Conservation (phyloP, 2,888 invertebrate genomes). For the Tiliacea aurago region DNA sequence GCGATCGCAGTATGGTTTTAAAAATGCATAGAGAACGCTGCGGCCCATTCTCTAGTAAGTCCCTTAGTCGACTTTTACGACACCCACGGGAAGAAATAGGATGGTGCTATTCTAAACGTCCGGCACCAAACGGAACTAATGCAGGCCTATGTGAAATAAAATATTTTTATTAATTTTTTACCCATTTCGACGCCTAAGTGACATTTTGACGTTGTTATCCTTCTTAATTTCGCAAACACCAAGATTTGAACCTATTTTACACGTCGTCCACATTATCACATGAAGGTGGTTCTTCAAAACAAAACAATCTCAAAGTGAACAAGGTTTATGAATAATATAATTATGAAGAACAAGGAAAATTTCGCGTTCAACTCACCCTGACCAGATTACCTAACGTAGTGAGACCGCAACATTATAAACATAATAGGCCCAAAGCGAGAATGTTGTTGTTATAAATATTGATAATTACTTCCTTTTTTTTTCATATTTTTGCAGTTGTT, state of each 20-base stretch:
- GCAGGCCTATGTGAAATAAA: too few relatives aligned
- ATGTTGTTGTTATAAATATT: conserved; percentile 34
- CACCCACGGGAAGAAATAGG: too few relatives aligned
- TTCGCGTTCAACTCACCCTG: conserved; percentile 55
- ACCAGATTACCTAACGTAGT: conserved; percentile 58
- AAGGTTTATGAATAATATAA: conserved; percentile 42
- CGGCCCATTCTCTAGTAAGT: too few relatives aligned
- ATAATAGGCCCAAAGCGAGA: conserved; percentile 31
- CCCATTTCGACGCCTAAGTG: too few relatives aligned
- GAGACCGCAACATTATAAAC: conserved; percentile 33
- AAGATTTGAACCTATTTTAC: conserved; percentile 6
- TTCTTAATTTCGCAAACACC: not conserved
- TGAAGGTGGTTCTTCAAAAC: conserved; percentile 27
- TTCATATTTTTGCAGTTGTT: too few relatives aligned
- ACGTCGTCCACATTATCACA: conserved; percentile 2
- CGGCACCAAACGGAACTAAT: too few relatives aligned
- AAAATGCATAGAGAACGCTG: too few relatives aligned
- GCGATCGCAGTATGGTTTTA: too few relatives aligned
- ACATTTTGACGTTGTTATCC: too few relatives aligned
- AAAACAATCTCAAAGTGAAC: conserved; percentile 43
- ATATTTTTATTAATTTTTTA: too few relatives aligned
- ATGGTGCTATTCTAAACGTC: too few relatives aligned
- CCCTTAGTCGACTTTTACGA: too few relatives aligned
- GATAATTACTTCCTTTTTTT: conserved; percentile 27
- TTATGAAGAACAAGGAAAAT: conserved; percentile 60